phyloP scores from a whole-genome alignment of 2,888 invertebrate genomes.

The Mythimna ferrago region DNA sequence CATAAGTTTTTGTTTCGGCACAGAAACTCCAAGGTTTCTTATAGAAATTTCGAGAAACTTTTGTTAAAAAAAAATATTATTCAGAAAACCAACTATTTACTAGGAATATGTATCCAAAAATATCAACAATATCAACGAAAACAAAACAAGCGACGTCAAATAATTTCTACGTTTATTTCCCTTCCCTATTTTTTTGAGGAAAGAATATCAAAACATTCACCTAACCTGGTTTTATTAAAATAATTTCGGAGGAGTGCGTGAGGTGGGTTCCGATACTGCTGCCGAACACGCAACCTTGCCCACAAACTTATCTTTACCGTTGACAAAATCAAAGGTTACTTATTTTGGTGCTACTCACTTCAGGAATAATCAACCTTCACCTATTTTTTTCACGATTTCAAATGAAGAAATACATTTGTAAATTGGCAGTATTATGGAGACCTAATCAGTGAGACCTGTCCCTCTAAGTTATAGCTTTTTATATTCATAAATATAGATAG shows the following conservation, averaged over 20 bases:
- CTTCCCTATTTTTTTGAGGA: constrained; percentile 65
- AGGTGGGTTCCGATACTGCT: constrained; percentile 82
- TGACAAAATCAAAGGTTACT: constrained; percentile 55
- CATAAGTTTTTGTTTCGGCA: background rate
- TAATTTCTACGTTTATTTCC: constrained; percentile 64
- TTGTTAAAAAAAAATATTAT: background rate
- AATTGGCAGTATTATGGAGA: constrained; percentile 69
- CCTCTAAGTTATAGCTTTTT: constrained; percentile 79
- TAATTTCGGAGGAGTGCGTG: constrained; percentile 89
- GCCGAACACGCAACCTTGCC: constrained; percentile 79
- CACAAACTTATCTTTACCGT: constrained; percentile 72
- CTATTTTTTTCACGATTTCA: constrained; percentile 16
- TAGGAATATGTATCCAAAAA: constrained; percentile 22
- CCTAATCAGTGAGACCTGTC: constrained; percentile 86
- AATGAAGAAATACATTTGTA: constrained; percentile 46
- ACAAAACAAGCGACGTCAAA: constrained; percentile 50
- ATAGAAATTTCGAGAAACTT: background rate
- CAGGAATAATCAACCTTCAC: constrained; percentile 49
- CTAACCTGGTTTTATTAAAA: constrained; percentile 89
- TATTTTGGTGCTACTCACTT: constrained; percentile 58
- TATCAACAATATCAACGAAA: constrained; percentile 25
- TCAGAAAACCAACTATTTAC: background rate
- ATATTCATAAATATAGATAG: constrained; percentile 80
- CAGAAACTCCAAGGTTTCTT: background rate
- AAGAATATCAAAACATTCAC: constrained; percentile 83